Conservation (phyloP, 2,888 invertebrate genomes). For the Sphinx pinastri region DNA sequence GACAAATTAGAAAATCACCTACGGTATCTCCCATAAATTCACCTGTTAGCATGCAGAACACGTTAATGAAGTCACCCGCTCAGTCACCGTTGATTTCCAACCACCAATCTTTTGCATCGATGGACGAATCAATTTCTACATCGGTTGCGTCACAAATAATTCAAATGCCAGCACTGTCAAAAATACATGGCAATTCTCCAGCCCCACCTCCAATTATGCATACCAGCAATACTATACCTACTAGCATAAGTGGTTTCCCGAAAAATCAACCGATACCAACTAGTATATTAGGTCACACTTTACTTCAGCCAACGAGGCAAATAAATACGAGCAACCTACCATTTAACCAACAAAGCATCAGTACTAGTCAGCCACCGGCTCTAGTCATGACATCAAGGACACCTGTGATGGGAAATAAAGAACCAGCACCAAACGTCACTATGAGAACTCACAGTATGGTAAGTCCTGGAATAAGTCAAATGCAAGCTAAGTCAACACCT, state of each 20-base stretch:
- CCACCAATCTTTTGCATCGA: conserved; percentile 55
- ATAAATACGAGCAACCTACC: conserved; percentile 64
- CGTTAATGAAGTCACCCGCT: conserved; percentile 74
- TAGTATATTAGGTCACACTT: conserved; percentile 77
- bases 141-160: conserved; percentile 72
- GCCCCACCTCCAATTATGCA: conserved; percentile 67
- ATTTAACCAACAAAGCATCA: conserved; percentile 75
- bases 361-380: conserved; percentile 80
- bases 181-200: conserved; percentile 68
- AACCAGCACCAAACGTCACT: conserved; percentile 74
- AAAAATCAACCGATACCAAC: conserved; percentile 71
- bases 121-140: conserved; percentile 60
- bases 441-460: conserved; percentile 75
- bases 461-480: conserved; percentile 69
- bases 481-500: conserved; percentile 65
- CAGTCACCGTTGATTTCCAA: conserved; percentile 68
- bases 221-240: conserved; percentile 67
- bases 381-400: conserved; percentile 76
- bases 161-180: conserved; percentile 80
- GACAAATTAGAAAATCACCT: conserved; percentile 76
- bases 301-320: conserved; percentile 75
- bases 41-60: conserved; percentile 64
- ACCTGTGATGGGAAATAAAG: conserved; percentile 69
- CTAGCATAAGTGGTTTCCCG: conserved; percentile 66
- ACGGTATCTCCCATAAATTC: conserved; percentile 75